Evolutionary conservation across 2,888 invertebrate species (phyloP), one percentile per base, ranked within the genome.

Genomic region (Ormyrus pomaceus): DNA sequence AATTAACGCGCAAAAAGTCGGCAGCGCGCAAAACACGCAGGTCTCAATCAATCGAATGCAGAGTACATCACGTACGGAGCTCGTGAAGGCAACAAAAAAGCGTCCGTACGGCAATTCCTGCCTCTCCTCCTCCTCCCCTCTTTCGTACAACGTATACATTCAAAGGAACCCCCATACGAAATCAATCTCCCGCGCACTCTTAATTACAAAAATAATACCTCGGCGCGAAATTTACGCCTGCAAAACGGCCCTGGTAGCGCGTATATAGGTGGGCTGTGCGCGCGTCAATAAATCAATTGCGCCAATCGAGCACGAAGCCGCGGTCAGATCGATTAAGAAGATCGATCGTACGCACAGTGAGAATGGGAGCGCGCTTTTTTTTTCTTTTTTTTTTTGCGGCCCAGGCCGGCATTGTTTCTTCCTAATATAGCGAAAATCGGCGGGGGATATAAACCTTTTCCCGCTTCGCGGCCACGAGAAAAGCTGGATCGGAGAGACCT

Each of bases 281-380:
- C 65, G 66, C 77, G 77, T 61, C 71, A 85, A 86, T 84, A 85
- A 87, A 87, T 88, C 88, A 87, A 88, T 87, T 87, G 87, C 82
- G 61, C 72, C 53, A 66, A 78, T 72, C 76, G 78, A 72, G 82
- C 71, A 81, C 80, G 79, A 34, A 34, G 34, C 34, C 81, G 68
- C 79, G 87, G 85, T 87, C 87, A 85, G 86, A 87, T 85, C 87
- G 85, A 86, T 87, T 84, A 83, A 84, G 77, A 78, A 82, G 84
- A 85, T 87, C 86, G 86, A 86, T 87, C 84, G 76, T 11, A 61
- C 51, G 53, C 9, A 8, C 53, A 48, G 56, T 56, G 75, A 58
- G 75, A 75, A 75, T 66, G 76, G 61, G 69, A 76, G 53, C 68
- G 11, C 62, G 13, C 9, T 10, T 62, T 62, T 61, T 34, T 13